Evolutionary conservation across 2,888 invertebrate genomes (phyloP), one percentile per base, ranked within the genome.

Genomic region (Drosophila nr. perissopoda): DNA sequence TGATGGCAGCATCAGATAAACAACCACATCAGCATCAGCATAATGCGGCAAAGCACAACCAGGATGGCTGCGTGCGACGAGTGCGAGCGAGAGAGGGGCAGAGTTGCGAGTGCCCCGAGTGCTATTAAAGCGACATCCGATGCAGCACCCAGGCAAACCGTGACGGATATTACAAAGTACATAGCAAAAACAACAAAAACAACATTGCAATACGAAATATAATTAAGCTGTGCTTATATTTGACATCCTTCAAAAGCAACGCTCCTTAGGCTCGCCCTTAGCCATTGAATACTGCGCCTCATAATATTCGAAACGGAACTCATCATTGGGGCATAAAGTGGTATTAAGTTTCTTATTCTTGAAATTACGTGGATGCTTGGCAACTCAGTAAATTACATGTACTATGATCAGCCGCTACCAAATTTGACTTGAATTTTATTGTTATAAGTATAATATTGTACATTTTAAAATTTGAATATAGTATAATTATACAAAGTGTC

Each of bases 51-150:
- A 74, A 76, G 71, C 60, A 66, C 68, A 57, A 29, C 54, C 31
- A 34, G 59, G 38, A 58, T 66, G 46, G 8, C 42, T 49, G 67
- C 40, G 16, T 42, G 38, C 56, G 13, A 21, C 51, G 7, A 57
- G 13, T n/a, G 42, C 21, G 21, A 8, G 31, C 7, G 25, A 10
- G 13, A 51, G 21, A 21, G 52, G 21, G 40, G 29, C 58, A n/a
- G 25, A 42, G 57, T 46, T 66, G 48, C 18, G 59, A 69, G 62
- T 57, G 63, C 74, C 74, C 58, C 48, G 53, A 63, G 85, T 65
- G 72, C 69, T 64, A 82, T 88, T 88, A 71, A 88, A 75, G 64
- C 66, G 74, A 77, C 89, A 86, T 86, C 76, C 78, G 87, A 86
- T 79, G 76, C 72, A 63, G 66, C 63, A 56, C 16, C 31, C 57